These are phyloP conservation scores for Spea bombifrons DNA, from an alignment of 2,113 vertebrate genomes.

Conservation along the genomic window DNA sequence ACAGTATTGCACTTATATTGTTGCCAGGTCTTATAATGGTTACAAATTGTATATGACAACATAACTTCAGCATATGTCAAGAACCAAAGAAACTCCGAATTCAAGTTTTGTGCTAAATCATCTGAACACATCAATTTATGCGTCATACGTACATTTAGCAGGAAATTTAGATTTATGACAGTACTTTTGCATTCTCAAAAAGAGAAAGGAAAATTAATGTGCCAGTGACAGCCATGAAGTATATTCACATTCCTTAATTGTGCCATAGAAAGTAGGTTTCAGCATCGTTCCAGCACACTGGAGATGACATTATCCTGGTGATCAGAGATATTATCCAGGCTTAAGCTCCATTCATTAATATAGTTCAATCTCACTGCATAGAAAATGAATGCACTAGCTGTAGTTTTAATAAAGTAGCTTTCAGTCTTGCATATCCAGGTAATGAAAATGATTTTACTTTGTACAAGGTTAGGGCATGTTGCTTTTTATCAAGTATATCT, in stretches of 20 bases:
- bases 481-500: neutral
- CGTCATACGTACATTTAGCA: too few species aligned
- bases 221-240: slow-evolving; percentile 6
- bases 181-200: neutral
- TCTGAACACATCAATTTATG: too few species aligned
- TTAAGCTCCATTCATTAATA: slow-evolving; percentile 23
- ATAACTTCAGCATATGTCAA: too few species aligned
- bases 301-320: slow-evolving; percentile 27
- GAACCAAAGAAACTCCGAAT: too few species aligned
- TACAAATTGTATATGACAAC: too few species aligned
- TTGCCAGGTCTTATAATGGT: too few species aligned
- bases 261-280: slow-evolving; percentile 10
- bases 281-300: slow-evolving; percentile 1
- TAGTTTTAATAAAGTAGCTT: slow-evolving; percentile 19
- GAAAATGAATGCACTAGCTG: slow-evolving; percentile 3
- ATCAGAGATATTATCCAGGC: slow-evolving; percentile 27
- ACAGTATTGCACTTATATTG: too few species aligned
- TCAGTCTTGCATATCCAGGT: neutral
- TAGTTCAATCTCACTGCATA: slow-evolving; percentile 16
- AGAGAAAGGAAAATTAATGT: slow-evolving; percentile 12
- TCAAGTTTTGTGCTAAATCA: too few species aligned
- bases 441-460: slow-evolving; percentile 15
- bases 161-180: neutral
- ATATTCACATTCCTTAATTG: slow-evolving; percentile 31
- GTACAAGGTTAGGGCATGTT: slow-evolving; percentile 19